These are phyloP conservation scores for Tuberolachnus salignus DNA, from an alignment of 2,888 invertebrate genomes.

Conservation along the genomic window DNA sequence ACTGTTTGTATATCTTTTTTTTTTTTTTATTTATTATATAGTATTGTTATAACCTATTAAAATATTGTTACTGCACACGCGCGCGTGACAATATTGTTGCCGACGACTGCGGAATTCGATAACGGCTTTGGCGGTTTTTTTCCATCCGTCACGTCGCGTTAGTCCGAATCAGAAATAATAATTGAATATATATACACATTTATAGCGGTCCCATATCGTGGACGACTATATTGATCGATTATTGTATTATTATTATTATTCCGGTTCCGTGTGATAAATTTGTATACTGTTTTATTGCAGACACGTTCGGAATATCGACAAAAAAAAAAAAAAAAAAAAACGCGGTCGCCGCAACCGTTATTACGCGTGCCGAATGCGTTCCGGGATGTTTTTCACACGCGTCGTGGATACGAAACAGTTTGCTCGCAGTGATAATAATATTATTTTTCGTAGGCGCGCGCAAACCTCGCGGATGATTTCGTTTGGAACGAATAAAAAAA, in stretches of 20 bases:
- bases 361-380: conserved; percentile 25
- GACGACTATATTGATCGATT: not conserved
- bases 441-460: too few species aligned
- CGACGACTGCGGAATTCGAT: not conserved
- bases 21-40: too few species aligned
- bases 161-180: too few species aligned
- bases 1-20: too few species aligned
- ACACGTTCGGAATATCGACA: conserved; percentile 31
- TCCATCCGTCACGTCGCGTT: not conserved
- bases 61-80: not conserved
- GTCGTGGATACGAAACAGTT: too few species aligned
- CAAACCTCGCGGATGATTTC: too few species aligned
- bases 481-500: too few species aligned
- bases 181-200: not conserved
- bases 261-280: conserved; percentile 23
- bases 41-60: too few species aligned
- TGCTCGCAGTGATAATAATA: too few species aligned
- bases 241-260: conserved; percentile 16
- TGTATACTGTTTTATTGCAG: not conserved
- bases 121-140: not conserved
- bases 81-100: not conserved
- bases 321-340: too few species aligned
- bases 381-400: not conserved
- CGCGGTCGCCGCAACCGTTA: not conserved
- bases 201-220: not conserved